A percentile compares a stretch with the other conserved stretches of the same genome.
phyloP scores from a whole-genome alignment of 2,113 vertebrate genomes.

The Perccottus glenii region DNA sequence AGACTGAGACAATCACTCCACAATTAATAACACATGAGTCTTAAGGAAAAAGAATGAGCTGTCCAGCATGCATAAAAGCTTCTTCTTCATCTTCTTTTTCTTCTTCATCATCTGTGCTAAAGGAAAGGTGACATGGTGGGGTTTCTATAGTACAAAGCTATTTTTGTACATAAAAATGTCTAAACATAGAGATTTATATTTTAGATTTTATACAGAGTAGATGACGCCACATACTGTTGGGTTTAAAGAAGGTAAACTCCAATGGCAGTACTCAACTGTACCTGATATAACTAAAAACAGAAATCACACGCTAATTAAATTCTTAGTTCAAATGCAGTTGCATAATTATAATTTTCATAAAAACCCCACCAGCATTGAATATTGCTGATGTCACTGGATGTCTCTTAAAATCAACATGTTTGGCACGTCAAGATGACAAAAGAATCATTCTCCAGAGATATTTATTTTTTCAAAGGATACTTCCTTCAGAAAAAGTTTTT shows the following conservation, averaged over 20 bases:
- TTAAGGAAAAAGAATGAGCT: slow-evolving; percentile 51
- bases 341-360: neutral
- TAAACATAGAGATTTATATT: too few species aligned
- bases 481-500: slow-evolving; percentile 11
- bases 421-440: slow-evolving; percentile 21
- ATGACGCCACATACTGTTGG: neutral
- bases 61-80: slow-evolving; percentile 55
- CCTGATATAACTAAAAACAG: too few species aligned
- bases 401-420: slow-evolving; percentile 18
- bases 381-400: neutral
- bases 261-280: too few species aligned
- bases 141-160: slow-evolving; percentile 40
- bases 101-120: slow-evolving; percentile 42
- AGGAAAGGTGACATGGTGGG: slow-evolving; percentile 39
- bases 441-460: slow-evolving; percentile 7
- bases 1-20: slow-evolving; percentile 71
- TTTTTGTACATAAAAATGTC: slow-evolving; percentile 11
- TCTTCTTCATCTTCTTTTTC: slow-evolving; percentile 47
- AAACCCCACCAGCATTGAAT: slow-evolving; percentile 15
- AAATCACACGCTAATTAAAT: too few species aligned
- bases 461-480: neutral
- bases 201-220: neutral
- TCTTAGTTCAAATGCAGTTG: too few species aligned
- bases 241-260: neutral
- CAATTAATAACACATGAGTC: slow-evolving; percentile 80